A percentile compares a stretch with the other conserved stretches of the same genome.
Conservation (phyloP, 2,797 vertebrate genomes). For the Onychomys leucogaster region DNA sequence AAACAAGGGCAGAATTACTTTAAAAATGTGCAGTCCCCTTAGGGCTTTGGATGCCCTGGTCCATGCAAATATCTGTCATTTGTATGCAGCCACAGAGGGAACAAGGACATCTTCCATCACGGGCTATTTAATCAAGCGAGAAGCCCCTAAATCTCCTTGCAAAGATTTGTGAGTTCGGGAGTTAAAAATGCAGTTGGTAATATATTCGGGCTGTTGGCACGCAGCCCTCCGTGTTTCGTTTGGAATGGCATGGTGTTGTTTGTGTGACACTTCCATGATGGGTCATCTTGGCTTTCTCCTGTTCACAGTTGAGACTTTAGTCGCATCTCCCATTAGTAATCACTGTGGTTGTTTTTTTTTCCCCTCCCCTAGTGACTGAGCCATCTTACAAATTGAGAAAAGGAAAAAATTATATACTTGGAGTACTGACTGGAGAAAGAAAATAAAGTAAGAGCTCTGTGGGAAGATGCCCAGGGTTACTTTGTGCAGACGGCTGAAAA, state of each 20-base stretch:
- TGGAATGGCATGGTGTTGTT: constrained; percentile 69
- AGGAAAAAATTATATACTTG: constrained; percentile 80
- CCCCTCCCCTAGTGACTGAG: constrained; percentile 57
- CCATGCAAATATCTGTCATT: constrained; percentile 73
- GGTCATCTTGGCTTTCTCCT: constrained; percentile 81
- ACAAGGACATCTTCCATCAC: constrained; percentile 69
- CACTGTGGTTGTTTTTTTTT: constrained; percentile 32
- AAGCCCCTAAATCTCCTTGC: constrained; percentile 74
- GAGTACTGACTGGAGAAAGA: constrained; percentile 57
- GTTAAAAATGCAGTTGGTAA: constrained; percentile 73
- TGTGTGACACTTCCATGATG: constrained; percentile 79
- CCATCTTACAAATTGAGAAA: constrained; percentile 72
- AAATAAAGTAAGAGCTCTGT: constrained; percentile 77
- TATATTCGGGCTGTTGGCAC: constrained; percentile 69
- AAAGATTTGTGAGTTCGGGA: constrained; percentile 63
- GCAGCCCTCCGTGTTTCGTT: constrained; percentile 51
- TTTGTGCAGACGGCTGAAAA: constrained; percentile 67
- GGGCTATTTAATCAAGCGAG: constrained; percentile 80
- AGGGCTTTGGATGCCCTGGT: constrained; percentile 73
- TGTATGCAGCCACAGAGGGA: constrained; percentile 73
- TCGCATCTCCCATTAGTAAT: constrained; percentile 77
- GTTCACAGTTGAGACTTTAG: constrained; percentile 75
- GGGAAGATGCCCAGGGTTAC: constrained; percentile 72
- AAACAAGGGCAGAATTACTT: constrained; percentile 82
- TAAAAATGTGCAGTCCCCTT: constrained; percentile 76